phyloP scores from a whole-genome alignment of 2,797 vertebrate species.

The Gadopsis marmoratus region DNA sequence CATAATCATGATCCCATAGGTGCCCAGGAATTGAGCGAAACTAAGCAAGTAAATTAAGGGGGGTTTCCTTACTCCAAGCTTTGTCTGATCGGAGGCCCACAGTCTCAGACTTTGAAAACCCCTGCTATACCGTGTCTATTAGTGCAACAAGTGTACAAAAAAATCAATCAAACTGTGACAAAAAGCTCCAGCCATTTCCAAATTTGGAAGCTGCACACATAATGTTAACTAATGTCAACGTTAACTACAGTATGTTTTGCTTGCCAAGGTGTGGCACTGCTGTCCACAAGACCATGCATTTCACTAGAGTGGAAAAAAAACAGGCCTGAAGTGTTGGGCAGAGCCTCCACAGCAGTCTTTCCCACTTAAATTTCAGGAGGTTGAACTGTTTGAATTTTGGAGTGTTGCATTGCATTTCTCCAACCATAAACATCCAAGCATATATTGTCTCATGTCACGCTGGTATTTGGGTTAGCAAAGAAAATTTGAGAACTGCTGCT shows the following conservation, averaged over 20 bases:
- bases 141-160: background rate
- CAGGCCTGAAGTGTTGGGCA: background rate
- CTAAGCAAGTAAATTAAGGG: too few species aligned
- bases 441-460: background rate
- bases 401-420: background rate
- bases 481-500: slow-evolving; percentile 2
- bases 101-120: too few species aligned
- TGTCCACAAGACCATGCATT: too few species aligned
- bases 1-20: too few species aligned
- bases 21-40: too few species aligned
- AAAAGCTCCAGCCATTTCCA: background rate
- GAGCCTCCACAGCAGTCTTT: background rate
- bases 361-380: background rate
- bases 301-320: too few species aligned
- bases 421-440: background rate
- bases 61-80: too few species aligned
- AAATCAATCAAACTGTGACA: background rate
- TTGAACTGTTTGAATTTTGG: background rate
- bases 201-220: background rate
- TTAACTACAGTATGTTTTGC: background rate
- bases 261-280: background rate
- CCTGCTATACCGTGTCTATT: too few species aligned
- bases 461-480: background rate
- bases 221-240: background rate
- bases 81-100: too few species aligned